A percentile compares a stretch with the other conserved stretches of the same genome.
Evolutionary conservation across 2,113 vertebrate species (phyloP).

Genomic region (Sander lucioperca): DNA sequence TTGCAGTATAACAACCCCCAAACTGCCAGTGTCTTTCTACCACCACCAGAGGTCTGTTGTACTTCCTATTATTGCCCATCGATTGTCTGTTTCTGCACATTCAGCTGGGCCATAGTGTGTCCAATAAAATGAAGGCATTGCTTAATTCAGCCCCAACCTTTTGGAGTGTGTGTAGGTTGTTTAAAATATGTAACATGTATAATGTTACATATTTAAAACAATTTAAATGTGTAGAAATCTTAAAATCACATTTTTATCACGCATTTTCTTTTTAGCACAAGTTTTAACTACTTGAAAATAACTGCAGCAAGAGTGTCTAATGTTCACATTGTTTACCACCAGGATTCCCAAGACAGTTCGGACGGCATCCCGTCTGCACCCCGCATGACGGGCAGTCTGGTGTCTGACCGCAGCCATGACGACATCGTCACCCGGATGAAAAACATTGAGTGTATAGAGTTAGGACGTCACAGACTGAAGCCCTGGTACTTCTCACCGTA

Average conservation of each 20-base stretch:
- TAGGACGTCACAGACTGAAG: constrained; percentile 93
- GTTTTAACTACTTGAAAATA: not conserved
- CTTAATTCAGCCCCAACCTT: constrained; percentile 46
- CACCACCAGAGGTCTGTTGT: constrained; percentile 86
- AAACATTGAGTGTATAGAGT: constrained; percentile 95
- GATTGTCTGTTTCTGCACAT: constrained; percentile 67
- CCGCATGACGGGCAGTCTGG: constrained; percentile 94
- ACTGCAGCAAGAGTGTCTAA: not conserved
- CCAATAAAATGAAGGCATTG: constrained; percentile 41
- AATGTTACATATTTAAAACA: constrained; percentile 7
- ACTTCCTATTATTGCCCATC: constrained; percentile 76
- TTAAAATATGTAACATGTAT: no score
- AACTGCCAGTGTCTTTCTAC: constrained; percentile 85
- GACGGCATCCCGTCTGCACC: constrained; percentile 93
- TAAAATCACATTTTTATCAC: not conserved
- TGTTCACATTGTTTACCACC: constrained; percentile 29
- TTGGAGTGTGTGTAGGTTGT: not conserved
- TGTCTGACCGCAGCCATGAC: constrained; percentile 95
- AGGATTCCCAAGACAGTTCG: constrained; percentile 96
- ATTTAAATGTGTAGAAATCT: constrained; percentile 22
- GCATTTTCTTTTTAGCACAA: not conserved
- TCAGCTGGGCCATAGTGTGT: constrained; percentile 51
- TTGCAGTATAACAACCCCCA: constrained; percentile 87
- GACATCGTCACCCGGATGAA: constrained; percentile 97
- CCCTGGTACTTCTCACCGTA: constrained; percentile 98